Evolutionary conservation across 2,113 vertebrate genomes (phyloP).

Genomic region (Ptilonorhynchus violaceus): DNA sequence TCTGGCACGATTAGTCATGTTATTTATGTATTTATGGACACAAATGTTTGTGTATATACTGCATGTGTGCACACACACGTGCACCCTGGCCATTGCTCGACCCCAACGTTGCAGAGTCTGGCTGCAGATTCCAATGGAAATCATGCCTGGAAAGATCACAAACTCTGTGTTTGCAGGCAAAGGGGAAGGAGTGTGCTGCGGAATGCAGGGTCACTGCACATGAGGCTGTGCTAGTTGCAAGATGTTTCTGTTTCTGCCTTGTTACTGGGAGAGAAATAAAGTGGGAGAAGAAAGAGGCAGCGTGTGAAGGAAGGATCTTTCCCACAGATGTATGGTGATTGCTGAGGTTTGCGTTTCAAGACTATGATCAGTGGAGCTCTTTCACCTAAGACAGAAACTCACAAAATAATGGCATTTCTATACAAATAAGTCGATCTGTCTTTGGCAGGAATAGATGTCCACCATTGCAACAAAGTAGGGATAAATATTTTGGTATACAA

Average conservation of each 20-base stretch:
- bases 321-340: rapidly evolving
- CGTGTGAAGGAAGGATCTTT: neutral
- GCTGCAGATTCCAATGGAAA: neutral
- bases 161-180: neutral
- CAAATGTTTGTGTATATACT: neutral
- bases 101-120: neutral
- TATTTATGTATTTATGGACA: neutral
- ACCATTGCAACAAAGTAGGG: neutral
- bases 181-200: neutral
- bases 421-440: neutral
- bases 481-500: neutral
- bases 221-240: neutral
- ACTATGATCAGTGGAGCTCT: neutral
- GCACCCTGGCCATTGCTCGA: neutral
- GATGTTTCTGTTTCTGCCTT: neutral
- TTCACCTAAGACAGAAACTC: neutral
- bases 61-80: neutral
- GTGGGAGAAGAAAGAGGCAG: neutral
- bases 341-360: neutral
- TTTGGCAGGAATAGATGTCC: neutral
- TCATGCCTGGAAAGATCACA: neutral
- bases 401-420: neutral
- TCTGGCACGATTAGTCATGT: neutral
- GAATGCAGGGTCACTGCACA: neutral
- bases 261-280: neutral